Percentiles rank a stretch among this genome's conserved stretches.
phyloP scores from a whole-genome alignment of 1,140 invertebrate species.

The Lepidurus apus region DNA sequence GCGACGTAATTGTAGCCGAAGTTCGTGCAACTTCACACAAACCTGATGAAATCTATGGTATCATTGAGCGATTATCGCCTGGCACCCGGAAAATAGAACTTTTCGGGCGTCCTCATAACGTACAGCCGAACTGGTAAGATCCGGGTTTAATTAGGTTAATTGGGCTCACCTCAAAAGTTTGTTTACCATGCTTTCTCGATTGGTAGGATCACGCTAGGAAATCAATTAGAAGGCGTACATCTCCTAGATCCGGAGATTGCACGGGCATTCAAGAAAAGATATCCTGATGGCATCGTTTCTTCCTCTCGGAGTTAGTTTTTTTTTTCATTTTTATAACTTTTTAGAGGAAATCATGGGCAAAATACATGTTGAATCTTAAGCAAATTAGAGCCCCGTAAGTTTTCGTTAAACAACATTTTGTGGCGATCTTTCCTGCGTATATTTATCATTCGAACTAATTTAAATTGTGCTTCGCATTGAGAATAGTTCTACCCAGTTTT shows the following conservation, averaged over 20 bases:
- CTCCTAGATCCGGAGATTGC: constrained; percentile 89
- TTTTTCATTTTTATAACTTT: neutral
- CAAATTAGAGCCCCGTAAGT: neutral
- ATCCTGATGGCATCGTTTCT: constrained; percentile 76
- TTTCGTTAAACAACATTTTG: neutral
- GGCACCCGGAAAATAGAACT: constrained; percentile 96
- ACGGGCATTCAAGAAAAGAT: constrained; percentile 78
- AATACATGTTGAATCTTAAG: constrained; percentile 6
- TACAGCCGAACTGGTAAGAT: constrained; percentile 90
- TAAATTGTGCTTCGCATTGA: no score
- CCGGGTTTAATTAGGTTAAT: neutral
- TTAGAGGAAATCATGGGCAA: neutral
- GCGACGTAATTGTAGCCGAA: constrained; percentile 97
- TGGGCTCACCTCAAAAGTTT: neutral
- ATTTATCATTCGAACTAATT: no score
- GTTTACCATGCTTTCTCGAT: neutral
- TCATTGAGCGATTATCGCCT: constrained; percentile 56
- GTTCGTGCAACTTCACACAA: constrained; percentile 96
- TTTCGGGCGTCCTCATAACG: constrained; percentile 94
- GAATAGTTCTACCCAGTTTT: no score
- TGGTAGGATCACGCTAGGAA: constrained; percentile 81
- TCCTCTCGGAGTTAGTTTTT: neutral
- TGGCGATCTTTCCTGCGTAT: no score
- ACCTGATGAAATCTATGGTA: constrained; percentile 94
- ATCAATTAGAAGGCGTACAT: constrained; percentile 90